Evolutionary conservation across 2,888 invertebrate species (phyloP).

Genomic region (Ariolimax columbianus): DNA sequence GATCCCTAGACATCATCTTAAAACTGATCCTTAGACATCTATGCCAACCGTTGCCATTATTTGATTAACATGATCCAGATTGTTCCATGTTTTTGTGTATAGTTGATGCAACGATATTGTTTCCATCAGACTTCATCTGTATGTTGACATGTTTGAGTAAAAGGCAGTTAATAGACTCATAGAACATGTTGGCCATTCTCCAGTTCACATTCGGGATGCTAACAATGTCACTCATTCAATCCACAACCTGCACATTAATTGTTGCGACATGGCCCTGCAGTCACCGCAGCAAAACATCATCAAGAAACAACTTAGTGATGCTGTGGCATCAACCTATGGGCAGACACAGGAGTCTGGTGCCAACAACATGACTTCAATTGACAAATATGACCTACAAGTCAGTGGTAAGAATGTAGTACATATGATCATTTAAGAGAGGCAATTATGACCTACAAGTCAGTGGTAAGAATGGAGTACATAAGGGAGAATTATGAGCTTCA

Average conservation of each 20-base stretch:
- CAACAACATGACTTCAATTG: constrained; percentile 72
- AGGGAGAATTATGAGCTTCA: constrained; percentile 77
- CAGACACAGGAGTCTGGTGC: constrained; percentile 67
- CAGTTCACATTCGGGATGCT: constrained; percentile 91
- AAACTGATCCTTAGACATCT: too few species aligned
- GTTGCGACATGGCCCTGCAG: constrained; percentile 89
- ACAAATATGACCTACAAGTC: constrained; percentile 76
- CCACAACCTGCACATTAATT: constrained; percentile 87
- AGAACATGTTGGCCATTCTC: constrained; percentile 48
- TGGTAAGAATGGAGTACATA: constrained; percentile 63
- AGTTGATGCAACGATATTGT: too few species aligned
- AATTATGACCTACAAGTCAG: constrained; percentile 76
- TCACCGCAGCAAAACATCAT: constrained; percentile 90
- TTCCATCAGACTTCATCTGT: too few species aligned
- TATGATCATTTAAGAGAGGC: constrained; percentile 59
- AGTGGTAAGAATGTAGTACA: constrained; percentile 67
- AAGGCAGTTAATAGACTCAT: not conserved
- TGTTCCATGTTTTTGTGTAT: too few species aligned
- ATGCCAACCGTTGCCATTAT: too few species aligned
- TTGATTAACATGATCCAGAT: too few species aligned
- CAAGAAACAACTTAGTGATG: constrained; percentile 90
- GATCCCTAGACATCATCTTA: too few species aligned
- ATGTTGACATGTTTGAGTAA: too few species aligned
- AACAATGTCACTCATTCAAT: constrained; percentile 86
- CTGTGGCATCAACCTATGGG: constrained; percentile 83